Evolutionary conservation across 2,113 vertebrate genomes (phyloP).

Genomic region (Ginglymostoma cirratum): DNA sequence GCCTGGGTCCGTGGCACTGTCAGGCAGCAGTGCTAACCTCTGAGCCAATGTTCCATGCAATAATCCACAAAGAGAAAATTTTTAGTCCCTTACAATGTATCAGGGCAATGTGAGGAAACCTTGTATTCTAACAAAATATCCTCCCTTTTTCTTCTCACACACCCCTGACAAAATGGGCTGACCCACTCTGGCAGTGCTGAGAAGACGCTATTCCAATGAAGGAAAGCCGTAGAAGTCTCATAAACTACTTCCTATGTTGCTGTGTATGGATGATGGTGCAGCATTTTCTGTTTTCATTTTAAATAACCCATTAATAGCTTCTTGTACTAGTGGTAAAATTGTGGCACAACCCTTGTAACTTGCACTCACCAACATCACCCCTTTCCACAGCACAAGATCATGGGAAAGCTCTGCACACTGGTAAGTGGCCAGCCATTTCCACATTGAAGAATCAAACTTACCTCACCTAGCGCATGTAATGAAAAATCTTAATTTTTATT

Average conservation of each 20-base stretch:
- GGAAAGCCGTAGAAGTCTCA: not conserved
- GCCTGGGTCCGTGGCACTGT: too few relatives aligned
- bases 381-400: slow-evolving; percentile 38
- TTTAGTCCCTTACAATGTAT: not conserved
- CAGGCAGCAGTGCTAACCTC: too few relatives aligned
- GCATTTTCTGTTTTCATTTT: slow-evolving; percentile 17
- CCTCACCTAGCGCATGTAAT: slow-evolving; percentile 22
- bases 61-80: too few relatives aligned
- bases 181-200: not conserved
- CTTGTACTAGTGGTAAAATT: slow-evolving; percentile 24
- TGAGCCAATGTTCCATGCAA: too few relatives aligned
- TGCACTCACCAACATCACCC: slow-evolving; percentile 33
- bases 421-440: slow-evolving; percentile 31
- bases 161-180: not conserved
- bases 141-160: not conserved
- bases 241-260: not conserved
- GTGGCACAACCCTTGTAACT: slow-evolving; percentile 16
- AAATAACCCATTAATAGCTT: slow-evolving; percentile 20
- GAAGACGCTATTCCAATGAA: not conserved
- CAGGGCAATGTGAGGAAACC: not conserved
- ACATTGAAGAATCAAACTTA: not conserved
- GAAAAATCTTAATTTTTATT: not conserved
- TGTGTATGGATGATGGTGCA: not conserved
- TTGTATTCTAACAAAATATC: not conserved
- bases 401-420: slow-evolving; percentile 30